Percentiles rank a stretch among this genome's conserved stretches.
phyloP scores from a whole-genome alignment of 2,888 invertebrate genomes.

The Leptinotarsa juncta region DNA sequence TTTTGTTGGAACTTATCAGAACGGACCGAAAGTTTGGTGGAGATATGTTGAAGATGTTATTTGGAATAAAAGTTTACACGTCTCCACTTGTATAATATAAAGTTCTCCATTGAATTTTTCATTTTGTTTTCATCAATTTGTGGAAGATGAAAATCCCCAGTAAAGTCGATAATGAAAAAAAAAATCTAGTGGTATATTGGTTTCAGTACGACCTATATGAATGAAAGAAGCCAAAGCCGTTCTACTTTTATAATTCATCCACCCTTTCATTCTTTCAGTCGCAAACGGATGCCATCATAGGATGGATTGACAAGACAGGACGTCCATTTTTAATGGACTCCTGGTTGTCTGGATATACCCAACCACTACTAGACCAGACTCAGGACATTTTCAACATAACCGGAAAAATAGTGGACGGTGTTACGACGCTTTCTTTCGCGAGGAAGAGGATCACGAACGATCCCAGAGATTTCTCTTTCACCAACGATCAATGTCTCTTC shows the following conservation, averaged over 20 bases:
- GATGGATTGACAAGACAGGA: slow-evolving; percentile 86
- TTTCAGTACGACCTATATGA: no score
- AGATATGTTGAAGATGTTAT: no score
- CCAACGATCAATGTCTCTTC: slow-evolving; percentile 84
- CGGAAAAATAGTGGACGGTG: slow-evolving; percentile 80
- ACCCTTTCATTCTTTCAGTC: slow-evolving; percentile 68
- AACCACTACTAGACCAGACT: slow-evolving; percentile 77
- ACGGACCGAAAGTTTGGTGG: no score
- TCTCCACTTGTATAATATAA: no score
- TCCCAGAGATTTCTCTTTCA: slow-evolving; percentile 80
- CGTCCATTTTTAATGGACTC: slow-evolving; percentile 90
- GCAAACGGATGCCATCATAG: slow-evolving; percentile 88
- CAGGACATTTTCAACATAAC: slow-evolving; percentile 80
- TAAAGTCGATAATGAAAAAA: no score
- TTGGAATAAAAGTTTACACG: no score
- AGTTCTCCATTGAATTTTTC: no score
- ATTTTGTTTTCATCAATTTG: no score
- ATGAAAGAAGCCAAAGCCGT: no score
- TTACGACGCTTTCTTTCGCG: slow-evolving; percentile 82
- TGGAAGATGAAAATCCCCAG: no score
- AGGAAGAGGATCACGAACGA: slow-evolving; percentile 83
- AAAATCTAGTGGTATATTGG: no score
- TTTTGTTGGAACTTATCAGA: no score
- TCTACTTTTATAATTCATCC: not conserved
- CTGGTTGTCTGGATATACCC: slow-evolving; percentile 84